Conservation (phyloP, 2,888 invertebrate species). For the Tethea ocularis region DNA sequence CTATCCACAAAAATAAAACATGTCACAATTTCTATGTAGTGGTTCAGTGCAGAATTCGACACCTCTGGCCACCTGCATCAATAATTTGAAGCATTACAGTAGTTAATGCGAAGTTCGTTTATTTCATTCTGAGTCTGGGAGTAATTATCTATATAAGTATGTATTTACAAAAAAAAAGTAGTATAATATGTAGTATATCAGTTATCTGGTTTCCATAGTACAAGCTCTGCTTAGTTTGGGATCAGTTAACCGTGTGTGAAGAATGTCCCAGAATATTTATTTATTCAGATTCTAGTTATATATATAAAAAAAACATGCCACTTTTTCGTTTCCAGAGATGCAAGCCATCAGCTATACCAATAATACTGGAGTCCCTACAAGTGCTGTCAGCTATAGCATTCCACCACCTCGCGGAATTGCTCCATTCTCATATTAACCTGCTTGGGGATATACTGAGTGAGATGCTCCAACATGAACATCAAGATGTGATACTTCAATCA, state of each 20-base stretch:
- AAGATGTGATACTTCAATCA: slow-evolving; percentile 88
- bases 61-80: no score
- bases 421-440: slow-evolving; percentile 82
- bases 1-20: no score
- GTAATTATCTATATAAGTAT: no score
- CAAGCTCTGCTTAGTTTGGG: no score
- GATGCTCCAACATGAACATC: slow-evolving; percentile 84
- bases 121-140: not conserved
- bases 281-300: no score
- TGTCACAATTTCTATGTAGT: no score
- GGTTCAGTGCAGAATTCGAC: no score
- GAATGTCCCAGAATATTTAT: no score
- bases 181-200: no score
- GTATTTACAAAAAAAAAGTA: no score
- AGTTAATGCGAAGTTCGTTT: not conserved
- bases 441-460: slow-evolving; percentile 85
- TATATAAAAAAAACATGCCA: not conserved
- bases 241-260: no score
- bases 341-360: slow-evolving; percentile 82
- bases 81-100: not conserved
- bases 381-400: slow-evolving; percentile 86
- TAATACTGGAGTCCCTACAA: slow-evolving; percentile 91
- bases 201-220: no score
- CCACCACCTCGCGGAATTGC: slow-evolving; percentile 83
- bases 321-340: slow-evolving; percentile 48